Base-by-base conservation (phyloP, 2,113 vertebrate species). In the Ceyx melanurus region DNA sequence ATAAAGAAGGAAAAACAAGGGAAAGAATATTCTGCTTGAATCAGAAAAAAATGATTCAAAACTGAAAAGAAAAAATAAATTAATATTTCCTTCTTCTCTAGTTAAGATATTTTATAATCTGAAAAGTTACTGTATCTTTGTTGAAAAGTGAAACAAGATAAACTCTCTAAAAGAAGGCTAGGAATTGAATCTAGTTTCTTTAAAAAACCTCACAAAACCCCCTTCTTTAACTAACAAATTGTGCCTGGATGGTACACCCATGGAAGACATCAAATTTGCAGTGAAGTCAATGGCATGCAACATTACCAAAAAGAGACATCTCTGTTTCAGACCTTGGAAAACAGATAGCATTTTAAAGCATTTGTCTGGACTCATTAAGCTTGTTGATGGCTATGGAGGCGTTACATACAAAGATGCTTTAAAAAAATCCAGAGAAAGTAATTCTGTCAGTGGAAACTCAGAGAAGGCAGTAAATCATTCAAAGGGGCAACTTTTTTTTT, bases 221-320 rank as follows among this genome's bases (percentile, higher is more conserved):
- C 2, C 1, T 13, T 11, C 18, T 56, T 81, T 82, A 80, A 76
- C 54, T 92, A 84, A 71, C 89, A 95, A 96, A 89, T 91, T 54
- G 26, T 14, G 75, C 65, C 66, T 92, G 80, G 57, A 61, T 86
- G 33, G 46, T 56, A 60, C 46, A 15, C 60, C 86, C 85, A 23
- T 78, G 65, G 90, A 92, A 86, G 70, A 73, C 71, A 75, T 87
- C 43, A 84, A 81, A 92, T 92, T 40, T 79, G 70, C 80, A 71
- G 68, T 67, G 65, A 93, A 89, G 77, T 92, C 96, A 96, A 65
- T 90, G 75, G 91, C 86, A 84, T 29, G 95, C 92, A 88, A 50
- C 95, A 74, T 96, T 97, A 96, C 94, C 93, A 96, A 96, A 97
- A 96, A 91, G 93, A 97, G 96, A 97, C 95, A 98, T 97, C 95